phyloP scores from a whole-genome alignment of 2,888 invertebrate species.

The Oligia fasciuncula region DNA sequence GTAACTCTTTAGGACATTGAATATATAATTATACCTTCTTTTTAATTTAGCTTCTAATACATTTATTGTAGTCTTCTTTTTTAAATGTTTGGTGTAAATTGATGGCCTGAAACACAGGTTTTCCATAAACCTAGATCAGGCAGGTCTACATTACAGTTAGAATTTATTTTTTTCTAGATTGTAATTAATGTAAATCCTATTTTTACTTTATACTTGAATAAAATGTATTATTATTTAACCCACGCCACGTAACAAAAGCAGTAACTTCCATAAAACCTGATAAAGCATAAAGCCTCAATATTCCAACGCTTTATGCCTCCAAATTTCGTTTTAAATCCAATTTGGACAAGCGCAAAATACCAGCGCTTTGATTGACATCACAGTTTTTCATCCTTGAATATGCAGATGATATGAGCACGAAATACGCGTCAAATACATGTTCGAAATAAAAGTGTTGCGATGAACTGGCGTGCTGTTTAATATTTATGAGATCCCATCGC shows the following conservation, averaged over 20 bases:
- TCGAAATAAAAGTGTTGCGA: conserved; percentile 74
- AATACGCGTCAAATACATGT: conserved; percentile 65
- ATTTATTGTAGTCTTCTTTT: no score
- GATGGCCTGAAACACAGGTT: no score
- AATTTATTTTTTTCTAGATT: no score
- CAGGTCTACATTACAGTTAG: no score
- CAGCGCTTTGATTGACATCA: conserved; percentile 58
- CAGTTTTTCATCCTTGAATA: conserved; percentile 59
- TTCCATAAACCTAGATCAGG: no score
- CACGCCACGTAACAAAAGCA: background rate
- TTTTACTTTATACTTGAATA: no score
- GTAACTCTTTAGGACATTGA: no score
- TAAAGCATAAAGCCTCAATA: conserved; percentile 27
- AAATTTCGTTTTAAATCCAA: conserved; percentile 40
- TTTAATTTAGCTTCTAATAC: no score
- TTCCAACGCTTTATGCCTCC: conserved; percentile 13
- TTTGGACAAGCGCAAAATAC: conserved; percentile 45
- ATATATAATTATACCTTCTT: no score
- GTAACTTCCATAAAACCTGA: background rate
- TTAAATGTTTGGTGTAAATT: no score
- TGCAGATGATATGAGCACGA: conserved; percentile 67
- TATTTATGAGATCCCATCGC: conserved; percentile 76
- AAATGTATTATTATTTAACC: background rate
- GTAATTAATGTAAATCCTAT: no score
- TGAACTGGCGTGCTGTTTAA: conserved; percentile 76